Evolutionary conservation across 2,113 vertebrate species (phyloP), one percentile per base, ranked within the genome.

Genomic region (Syrrhaptes paradoxus): DNA sequence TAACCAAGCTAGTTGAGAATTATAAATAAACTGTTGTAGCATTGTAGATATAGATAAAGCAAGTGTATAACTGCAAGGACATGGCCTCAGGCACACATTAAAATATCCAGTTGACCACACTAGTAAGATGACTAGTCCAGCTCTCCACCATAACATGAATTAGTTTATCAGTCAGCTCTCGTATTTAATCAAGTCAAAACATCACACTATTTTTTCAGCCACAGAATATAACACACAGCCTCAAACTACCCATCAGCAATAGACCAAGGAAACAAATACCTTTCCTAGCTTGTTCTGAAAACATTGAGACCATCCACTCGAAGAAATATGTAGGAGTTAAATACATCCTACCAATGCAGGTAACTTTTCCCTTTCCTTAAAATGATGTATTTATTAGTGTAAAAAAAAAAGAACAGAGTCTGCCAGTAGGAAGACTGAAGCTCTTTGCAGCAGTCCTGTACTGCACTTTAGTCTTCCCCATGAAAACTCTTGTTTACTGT

Each of bases 111-210:
- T 81, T 96, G 94, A 85, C 86, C 57, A 1, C 28, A 66, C 77
- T 58, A 91, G 66, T 61, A 77, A 89, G 77, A 76, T 80, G 80
- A 91, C 77, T 94, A 78, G 26, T 46, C 28, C 68, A 83, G 61
- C 68, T 85, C 86, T 89, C 43, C 91, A 51, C 80, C 46, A 61
- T 32, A 73, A 76, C 54, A 52, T 46, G 74, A 86, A 81, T 91
- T 94, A 92, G 72, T 88, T 75, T 92, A 95, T 87, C 86, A 95
- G 94, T 89, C 86, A 95, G 68, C 61, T 94, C 86, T 97, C 91
- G 89, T 43, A 89, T 19, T 90, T 92, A 91, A 97, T 96, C 94
- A 97, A 87, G 94, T 94, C 95, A 96, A 90, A 95, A 54, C 3
- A 57, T 66, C 71, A 55, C 65, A 51, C 20, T 65, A 45, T 45